These are phyloP conservation scores for Adelphocoris suturalis DNA, from an alignment of 2,888 invertebrate genomes.

Conservation along the genomic window DNA sequence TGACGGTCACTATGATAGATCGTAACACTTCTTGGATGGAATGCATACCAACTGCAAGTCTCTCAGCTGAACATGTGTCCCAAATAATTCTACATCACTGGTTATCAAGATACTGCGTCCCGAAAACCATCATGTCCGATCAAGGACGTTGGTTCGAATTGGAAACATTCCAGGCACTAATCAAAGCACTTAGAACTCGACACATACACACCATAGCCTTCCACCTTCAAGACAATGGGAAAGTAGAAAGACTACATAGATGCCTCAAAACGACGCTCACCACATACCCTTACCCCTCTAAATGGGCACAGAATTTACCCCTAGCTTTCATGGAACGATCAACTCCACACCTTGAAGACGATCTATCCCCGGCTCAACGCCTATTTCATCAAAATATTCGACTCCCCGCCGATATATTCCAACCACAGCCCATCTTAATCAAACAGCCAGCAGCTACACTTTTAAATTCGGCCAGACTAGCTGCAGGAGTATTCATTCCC, in stretches of 20 bases:
- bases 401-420: background rate
- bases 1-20: constrained; percentile 15
- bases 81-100: background rate
- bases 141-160: background rate
- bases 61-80: background rate
- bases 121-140: background rate
- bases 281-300: background rate
- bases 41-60: background rate
- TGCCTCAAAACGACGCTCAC: background rate
- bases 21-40: background rate
- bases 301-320: background rate
- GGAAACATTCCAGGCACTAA: background rate
- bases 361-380: background rate
- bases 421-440: background rate
- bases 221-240: background rate
- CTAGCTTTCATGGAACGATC: background rate
- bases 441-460: background rate
- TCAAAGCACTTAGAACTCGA: background rate
- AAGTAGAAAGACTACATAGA: background rate
- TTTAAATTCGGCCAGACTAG: background rate
- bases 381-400: background rate
- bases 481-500: background rate
- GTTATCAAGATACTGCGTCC: background rate
- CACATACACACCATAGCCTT: background rate
- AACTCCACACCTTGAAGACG: constrained; percentile 5